Base-by-base conservation (phyloP, 2,888 invertebrate genomes). In the Ectemnius continuus region DNA sequence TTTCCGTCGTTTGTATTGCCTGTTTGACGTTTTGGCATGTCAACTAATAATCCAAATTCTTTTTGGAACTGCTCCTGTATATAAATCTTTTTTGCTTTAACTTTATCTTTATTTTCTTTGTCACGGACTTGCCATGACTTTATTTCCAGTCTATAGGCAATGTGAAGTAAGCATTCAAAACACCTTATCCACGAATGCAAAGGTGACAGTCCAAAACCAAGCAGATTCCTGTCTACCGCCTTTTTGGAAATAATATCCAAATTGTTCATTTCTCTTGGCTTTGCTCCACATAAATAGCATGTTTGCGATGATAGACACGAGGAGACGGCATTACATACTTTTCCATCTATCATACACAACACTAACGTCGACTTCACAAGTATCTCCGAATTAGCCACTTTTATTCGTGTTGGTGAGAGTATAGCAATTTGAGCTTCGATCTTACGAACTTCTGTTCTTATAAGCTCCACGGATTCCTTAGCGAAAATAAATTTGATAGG, bases 401-500 rank as follows among this genome's bases (percentile, higher is more conserved):
- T 62, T 62, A 62, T 52, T 16, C 26, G 14, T 26, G 47, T 26
- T 62, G 28, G n/a, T 65, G 65, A 28, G 26, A 36, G 28, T 57
- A 28, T 57, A 14, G 65, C 36, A 16, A 65, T 52, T 52, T 47
- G 11, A 1, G 26, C 46, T 64, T 64, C 48, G 14, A 64, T 64
- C 4, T 20, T 46, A 5, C 28, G 65, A 65, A 48, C 23, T n/a
- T 65, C 48, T 5, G 11, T 13, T 16, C 11, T 48, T 48, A 48
- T 48, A n/a, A 48, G 11, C 11, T 48, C 48, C 4, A 16, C 16
- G 48, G 48, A n/a, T 48, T 48, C 48, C n/a, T 48, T 48, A 2
- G 48, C 48, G 48, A 4, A 48, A 48, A 48, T 48, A 48, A 48
- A 48, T 75, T 72, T 77, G 60, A 78, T 70, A 14, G 78, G 78